Percentiles rank a stretch among this genome's conserved stretches.
phyloP scores from a whole-genome alignment of 2,113 vertebrate genomes.

The Recurvirostra avosetta region DNA sequence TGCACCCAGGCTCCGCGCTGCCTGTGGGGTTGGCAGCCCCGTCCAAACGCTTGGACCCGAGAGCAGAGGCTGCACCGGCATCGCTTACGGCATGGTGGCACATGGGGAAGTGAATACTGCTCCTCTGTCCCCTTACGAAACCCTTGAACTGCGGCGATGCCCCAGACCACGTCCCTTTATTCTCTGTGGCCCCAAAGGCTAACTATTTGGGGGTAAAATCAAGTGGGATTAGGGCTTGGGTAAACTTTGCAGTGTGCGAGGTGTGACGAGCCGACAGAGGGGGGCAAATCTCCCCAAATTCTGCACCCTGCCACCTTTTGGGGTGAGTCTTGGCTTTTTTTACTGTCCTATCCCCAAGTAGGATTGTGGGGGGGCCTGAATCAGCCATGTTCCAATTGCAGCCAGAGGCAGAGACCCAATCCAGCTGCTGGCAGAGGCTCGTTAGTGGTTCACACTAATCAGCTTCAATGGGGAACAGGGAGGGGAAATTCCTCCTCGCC shows the following conservation, averaged over 20 bases:
- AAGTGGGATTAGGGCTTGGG: not conserved
- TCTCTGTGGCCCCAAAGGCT: not conserved
- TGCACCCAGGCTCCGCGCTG: not conserved
- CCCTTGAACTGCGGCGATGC: not conserved
- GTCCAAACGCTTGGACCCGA: not conserved
- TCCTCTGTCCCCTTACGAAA: not conserved
- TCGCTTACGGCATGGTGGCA: accelerated
- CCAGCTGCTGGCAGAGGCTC: not conserved
- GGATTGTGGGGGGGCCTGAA: accelerated
- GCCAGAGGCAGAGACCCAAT: not conserved
- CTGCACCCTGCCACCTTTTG: not conserved
- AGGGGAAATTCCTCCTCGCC: not conserved
- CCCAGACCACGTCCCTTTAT: accelerated
- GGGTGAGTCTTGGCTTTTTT: not conserved
- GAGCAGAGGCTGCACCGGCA: not conserved
- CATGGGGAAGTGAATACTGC: not conserved
- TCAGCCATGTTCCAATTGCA: accelerated
- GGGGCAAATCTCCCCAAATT: not conserved
- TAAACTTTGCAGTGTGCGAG: not conserved
- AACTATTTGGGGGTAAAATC: not conserved
- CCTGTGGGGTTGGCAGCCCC: not conserved
- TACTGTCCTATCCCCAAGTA: accelerated
- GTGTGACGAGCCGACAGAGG: accelerated
- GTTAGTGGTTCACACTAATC: not conserved
- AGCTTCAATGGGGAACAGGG: not conserved